Percentiles rank a stretch among this genome's conserved stretches.
Evolutionary conservation across 2,113 vertebrate genomes (phyloP).

Genomic region (Mormoops blainvillei): DNA sequence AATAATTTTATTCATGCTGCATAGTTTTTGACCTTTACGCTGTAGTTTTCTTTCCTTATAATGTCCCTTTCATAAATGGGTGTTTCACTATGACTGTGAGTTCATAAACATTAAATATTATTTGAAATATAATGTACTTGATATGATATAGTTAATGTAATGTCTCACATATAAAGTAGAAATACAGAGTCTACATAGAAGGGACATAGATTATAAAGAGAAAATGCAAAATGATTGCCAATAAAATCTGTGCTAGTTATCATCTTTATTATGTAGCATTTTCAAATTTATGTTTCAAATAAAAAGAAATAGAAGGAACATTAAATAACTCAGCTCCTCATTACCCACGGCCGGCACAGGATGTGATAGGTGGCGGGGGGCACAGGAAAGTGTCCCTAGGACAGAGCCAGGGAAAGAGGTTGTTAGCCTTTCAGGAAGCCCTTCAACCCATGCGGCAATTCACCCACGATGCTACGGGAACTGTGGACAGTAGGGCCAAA

Average conservation of each 20-base stretch:
- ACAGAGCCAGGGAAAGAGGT: neutral
- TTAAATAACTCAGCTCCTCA: neutral
- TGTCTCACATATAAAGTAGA: neutral
- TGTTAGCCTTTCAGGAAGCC: neutral
- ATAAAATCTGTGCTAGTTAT: neutral
- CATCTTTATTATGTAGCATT: neutral
- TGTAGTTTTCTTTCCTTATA: neutral
- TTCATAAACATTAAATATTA: conserved; percentile 14
- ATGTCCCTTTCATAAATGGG: neutral
- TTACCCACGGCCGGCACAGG: neutral
- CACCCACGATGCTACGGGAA: neutral
- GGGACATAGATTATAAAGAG: neutral
- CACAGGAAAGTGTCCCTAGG: neutral
- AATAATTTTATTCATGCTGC: neutral
- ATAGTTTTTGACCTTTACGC: neutral
- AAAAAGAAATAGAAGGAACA: neutral
- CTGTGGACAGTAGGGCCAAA: neutral
- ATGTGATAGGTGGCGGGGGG: neutral
- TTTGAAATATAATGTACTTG: conserved; percentile 19
- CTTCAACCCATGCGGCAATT: neutral
- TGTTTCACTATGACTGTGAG: neutral
- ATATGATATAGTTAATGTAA: neutral
- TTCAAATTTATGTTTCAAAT: neutral
- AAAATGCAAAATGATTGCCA: neutral
- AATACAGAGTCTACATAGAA: neutral